Conservation (phyloP, 2,797 vertebrate species). For the Melanotaenia nigrans region DNA sequence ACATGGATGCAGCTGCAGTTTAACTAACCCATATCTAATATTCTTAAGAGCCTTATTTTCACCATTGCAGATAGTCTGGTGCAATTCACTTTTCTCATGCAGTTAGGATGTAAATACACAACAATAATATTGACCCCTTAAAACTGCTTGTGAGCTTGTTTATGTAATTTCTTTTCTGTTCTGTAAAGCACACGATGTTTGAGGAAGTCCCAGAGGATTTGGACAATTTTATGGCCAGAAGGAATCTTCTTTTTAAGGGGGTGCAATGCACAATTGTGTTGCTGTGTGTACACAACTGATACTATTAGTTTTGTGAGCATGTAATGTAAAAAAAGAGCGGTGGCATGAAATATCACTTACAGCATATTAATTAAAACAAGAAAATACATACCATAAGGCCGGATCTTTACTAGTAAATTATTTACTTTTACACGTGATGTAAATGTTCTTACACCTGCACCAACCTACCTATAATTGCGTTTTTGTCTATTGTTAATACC, state of each 20-base stretch:
- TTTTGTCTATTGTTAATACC: constrained; percentile 20
- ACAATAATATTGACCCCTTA: constrained; percentile 87
- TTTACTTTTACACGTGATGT: not conserved
- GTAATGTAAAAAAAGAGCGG: not conserved
- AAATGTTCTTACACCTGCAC: not conserved
- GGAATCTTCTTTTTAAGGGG: constrained; percentile 9
- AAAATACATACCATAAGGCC: not conserved
- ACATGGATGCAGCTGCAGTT: constrained; percentile 39
- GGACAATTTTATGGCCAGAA: not conserved
- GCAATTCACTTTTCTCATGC: constrained; percentile 53
- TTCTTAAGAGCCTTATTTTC: constrained; percentile 47
- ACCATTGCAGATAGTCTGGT: constrained; percentile 42
- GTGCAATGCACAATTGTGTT: not conserved
- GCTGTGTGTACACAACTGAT: not conserved
- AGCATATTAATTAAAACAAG: not conserved
- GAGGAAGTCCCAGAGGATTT: not conserved
- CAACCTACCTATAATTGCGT: constrained; percentile 1
- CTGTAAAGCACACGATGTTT: not conserved
- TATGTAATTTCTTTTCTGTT: constrained; percentile 81
- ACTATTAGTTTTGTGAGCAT: not conserved
- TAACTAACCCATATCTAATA: constrained; percentile 56
- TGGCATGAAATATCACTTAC: constrained; percentile 1
- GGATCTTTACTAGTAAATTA: not conserved
- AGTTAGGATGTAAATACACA: constrained; percentile 63
- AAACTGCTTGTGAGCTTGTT: constrained; percentile 73